Base-by-base conservation (phyloP, 2,888 invertebrate genomes). In the Synanthedon formicaeformis region DNA sequence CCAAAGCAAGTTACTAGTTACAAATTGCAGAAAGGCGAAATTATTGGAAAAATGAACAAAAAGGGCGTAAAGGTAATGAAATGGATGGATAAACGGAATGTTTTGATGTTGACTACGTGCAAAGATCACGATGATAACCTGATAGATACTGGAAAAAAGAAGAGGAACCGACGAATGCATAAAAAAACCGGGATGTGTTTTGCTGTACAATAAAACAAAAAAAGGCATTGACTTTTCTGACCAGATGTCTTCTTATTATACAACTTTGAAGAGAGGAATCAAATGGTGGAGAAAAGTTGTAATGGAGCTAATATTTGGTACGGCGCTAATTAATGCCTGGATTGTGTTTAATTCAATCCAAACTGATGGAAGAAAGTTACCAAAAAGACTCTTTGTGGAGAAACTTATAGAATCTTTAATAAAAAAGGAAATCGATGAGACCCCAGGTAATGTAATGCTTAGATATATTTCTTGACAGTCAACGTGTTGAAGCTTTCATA, bases 191-290 rank as follows among this genome's bases (percentile, higher is more conserved):
- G 55, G 45, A 56, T 58, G 61, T 58, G 56, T 62, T 48, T 16
- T 62, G n/a, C 23, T 53, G 54, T 62, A 65, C 54, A 64, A 65
- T 59, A 50, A 61, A 53, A 59, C 51, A 48, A 62, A 65, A 59
- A 61, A 64, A 59, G 60, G 60, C n/a, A 18, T 53, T 53, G 63
- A 64, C 51, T 62, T 50, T 48, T 50, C 48, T 53, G 65, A 63
- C 57, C 61, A 64, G 50, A 66, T 64, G 60, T 57, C 64, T 16
- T 60, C 62, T 6, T 63, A 64, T 56, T 64, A 64, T 52, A 56
- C 16, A 16, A 16, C 16, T 16, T 16, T 16, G 16, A 16, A n/a
- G n/a, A 16, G 16, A 16, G 16, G 16, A 16, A 16, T 61, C 10
- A 65, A 63, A 53, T 65, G 63, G 61, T 65, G 51, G 50, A 55